Evolutionary conservation across 2,888 invertebrate genomes (phyloP).

Genomic region (Gastracanthus pulcherrimus): DNA sequence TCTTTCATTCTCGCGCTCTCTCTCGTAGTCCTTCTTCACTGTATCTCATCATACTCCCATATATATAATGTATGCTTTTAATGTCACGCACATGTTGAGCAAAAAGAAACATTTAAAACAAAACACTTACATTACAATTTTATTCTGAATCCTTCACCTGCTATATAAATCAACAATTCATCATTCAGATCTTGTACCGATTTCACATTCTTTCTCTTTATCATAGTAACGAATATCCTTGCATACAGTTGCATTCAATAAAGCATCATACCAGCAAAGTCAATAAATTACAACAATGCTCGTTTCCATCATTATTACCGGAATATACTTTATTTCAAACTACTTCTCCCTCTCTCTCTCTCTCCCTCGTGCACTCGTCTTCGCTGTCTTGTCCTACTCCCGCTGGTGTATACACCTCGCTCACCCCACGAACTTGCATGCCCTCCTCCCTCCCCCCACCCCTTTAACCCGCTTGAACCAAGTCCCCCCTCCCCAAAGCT

Average conservation of each 20-base stretch:
- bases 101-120: too few relatives aligned
- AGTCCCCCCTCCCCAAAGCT: neutral
- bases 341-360: slow-evolving; percentile 46
- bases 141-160: too few relatives aligned
- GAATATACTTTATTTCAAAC: neutral
- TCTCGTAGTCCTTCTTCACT: too few relatives aligned
- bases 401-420: neutral
- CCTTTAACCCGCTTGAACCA: neutral
- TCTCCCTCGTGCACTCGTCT: slow-evolving; percentile 28
- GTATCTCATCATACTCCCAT: too few relatives aligned
- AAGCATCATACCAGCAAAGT: neutral
- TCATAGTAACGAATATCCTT: too few relatives aligned
- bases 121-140: too few relatives aligned
- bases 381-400: slow-evolving; percentile 49
- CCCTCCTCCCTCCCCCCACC: slow-evolving; percentile 1
- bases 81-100: too few relatives aligned
- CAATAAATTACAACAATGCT: slow-evolving; percentile 4
- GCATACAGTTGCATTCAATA: neutral
- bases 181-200: too few relatives aligned
- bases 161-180: too few relatives aligned
- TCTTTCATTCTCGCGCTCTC: too few relatives aligned
- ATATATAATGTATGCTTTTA: too few relatives aligned
- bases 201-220: too few relatives aligned
- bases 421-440: slow-evolving; percentile 10
- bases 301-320: slow-evolving; percentile 8